Base-by-base conservation (phyloP, 2,888 invertebrate genomes). In the Microplitis deprimator region DNA sequence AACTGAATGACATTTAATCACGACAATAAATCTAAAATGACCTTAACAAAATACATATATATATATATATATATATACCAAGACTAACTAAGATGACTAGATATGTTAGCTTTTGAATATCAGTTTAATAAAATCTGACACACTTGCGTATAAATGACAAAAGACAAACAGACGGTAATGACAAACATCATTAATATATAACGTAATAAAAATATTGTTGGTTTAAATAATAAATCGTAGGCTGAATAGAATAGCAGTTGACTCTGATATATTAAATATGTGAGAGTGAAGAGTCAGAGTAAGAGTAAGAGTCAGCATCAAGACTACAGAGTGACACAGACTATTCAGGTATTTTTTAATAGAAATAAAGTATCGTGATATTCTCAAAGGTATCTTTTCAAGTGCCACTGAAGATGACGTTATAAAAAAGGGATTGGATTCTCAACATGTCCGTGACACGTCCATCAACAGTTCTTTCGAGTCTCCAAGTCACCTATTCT, bases 361-460 rank as follows among this genome's bases (percentile, higher is more conserved):
- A 50, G 50, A 50, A 50, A 50, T 50, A 50, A 50, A 50, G 50
- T 50, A 50, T 50, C 50, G 8, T 50, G 50, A 50, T 50, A 50
- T 50, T 50, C 50, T 50, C 5, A 40, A 50, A 41, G 17, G 69
- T 40, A 69, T 17, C 29, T 16, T 20, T 40, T 61, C 38, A 40
- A 7, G 20, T 40, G 60, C 70, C 60, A 68, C 29, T 16, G 65
- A 67, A n/a, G 29, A 70, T 67, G 62, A 68, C 8, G 17, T 17
- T 10, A 65, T 41, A 20, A 38, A n/a, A 16, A 77, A 77, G 13
- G 76, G 68, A 75, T 75, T 75, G 68, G 20, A 75, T 75, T 69
- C n/a, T 62, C 16, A 70, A 65, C 59, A 62, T 70, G 60, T 70
- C 69, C 71, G 67, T 71, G 76, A 76, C 76, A 71, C 64, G 76